Percentiles rank a stretch among this genome's conserved stretches.
Evolutionary conservation across 2,113 vertebrate species (phyloP).

Genomic region (Agelaius tricolor): DNA sequence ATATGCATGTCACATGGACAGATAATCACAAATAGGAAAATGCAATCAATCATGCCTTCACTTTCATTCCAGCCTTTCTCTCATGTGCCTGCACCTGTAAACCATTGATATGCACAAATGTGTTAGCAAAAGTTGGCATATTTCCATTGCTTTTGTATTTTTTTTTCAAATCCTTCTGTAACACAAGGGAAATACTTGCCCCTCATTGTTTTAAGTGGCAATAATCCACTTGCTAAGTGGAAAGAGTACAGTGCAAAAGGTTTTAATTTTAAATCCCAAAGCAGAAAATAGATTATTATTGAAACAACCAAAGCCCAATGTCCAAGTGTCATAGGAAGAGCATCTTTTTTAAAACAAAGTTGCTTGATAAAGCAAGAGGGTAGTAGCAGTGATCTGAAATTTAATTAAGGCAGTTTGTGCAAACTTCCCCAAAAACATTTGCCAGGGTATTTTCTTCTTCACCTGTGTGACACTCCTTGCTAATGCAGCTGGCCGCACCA

Average conservation of each 20-base stretch:
- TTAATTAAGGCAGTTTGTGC: not conserved
- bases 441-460: not conserved
- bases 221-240: conserved; percentile 16
- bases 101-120: not conserved
- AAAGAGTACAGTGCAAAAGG: not conserved
- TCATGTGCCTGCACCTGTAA: not conserved
- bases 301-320: not conserved
- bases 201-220: conserved; percentile 16
- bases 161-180: not conserved
- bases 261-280: conserved; percentile 9
- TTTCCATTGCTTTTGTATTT: conserved; percentile 3
- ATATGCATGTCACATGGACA: not conserved
- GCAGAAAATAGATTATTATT: not conserved
- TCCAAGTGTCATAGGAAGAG: not conserved
- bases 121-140: not conserved
- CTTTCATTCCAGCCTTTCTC: not conserved
- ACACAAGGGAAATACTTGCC: not conserved
- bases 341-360: not conserved
- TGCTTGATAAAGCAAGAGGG: not conserved
- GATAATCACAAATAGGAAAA: conserved; percentile 9
- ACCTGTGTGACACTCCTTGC: not conserved
- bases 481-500: not conserved
- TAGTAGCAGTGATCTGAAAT: not conserved
- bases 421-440: not conserved
- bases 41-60: not conserved